These are phyloP conservation scores for Tor tambroides DNA, from an alignment of 2,113 vertebrate genomes.

Conservation along the genomic window DNA sequence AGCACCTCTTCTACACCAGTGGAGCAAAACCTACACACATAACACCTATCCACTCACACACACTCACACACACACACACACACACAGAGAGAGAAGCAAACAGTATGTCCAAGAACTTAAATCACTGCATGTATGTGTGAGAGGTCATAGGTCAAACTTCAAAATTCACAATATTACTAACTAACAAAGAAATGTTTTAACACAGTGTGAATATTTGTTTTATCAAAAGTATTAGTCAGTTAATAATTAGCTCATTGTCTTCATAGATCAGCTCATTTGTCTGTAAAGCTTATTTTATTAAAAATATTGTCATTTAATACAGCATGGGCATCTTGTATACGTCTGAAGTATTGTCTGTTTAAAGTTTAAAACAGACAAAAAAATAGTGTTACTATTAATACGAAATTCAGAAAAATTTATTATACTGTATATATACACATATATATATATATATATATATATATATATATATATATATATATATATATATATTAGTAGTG, in stretches of 20 bases:
- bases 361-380: too few relatives aligned
- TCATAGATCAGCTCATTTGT: not conserved
- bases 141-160: constrained; percentile 20
- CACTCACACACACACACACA: not conserved
- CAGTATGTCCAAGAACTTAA: not conserved
- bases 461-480: too few relatives aligned
- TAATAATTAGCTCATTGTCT: not conserved
- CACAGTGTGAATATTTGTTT: not conserved
- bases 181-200: not conserved
- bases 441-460: too few relatives aligned
- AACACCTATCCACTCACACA: not conserved
- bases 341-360: not conserved
- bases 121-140: not conserved
- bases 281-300: not conserved
- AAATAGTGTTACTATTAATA: too few relatives aligned
- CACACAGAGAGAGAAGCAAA: not conserved
- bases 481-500: too few relatives aligned
- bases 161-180: not conserved
- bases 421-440: too few relatives aligned
- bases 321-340: not conserved
- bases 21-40: constrained; percentile 11
- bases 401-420: too few relatives aligned
- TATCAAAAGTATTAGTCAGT: not conserved
- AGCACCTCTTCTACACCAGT: not conserved
- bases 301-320: not conserved